phyloP scores from a whole-genome alignment of 2,797 vertebrate genomes.

The Champsocephalus gunnari region DNA sequence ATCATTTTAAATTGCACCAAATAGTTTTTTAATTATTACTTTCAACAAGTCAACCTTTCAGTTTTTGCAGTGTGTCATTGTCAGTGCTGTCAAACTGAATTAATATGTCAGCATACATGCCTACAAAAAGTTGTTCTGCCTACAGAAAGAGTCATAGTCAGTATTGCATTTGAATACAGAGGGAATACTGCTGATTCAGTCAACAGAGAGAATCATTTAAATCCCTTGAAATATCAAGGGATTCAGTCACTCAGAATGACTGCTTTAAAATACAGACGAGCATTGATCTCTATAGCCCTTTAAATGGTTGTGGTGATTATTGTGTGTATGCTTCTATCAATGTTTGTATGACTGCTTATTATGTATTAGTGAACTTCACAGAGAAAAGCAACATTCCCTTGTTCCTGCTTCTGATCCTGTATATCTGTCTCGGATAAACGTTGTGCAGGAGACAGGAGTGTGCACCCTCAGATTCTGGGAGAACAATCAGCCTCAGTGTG shows the following conservation, averaged over 20 bases:
- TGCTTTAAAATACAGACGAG: background rate
- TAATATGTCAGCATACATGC: background rate
- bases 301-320: background rate
- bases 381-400: no score
- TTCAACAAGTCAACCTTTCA: no score
- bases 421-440: background rate
- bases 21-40: no score
- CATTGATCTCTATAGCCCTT: background rate
- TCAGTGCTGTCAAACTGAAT: background rate
- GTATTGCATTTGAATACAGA: background rate
- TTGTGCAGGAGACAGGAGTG: background rate
- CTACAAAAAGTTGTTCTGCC: background rate
- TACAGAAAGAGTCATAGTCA: background rate
- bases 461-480: background rate
- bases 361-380: no score
- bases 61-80: background rate
- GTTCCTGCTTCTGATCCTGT: no score
- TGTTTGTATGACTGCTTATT: no score
- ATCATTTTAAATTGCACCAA: no score
- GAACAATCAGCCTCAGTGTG: background rate
- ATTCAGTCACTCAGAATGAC: background rate
- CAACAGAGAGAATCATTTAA: background rate
- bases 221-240: background rate
- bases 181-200: background rate
- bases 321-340: no score